A percentile compares a stretch with the other conserved stretches of the same genome.
Conservation (phyloP, 2,797 vertebrate genomes). For the Sebastolobus altivelis region DNA sequence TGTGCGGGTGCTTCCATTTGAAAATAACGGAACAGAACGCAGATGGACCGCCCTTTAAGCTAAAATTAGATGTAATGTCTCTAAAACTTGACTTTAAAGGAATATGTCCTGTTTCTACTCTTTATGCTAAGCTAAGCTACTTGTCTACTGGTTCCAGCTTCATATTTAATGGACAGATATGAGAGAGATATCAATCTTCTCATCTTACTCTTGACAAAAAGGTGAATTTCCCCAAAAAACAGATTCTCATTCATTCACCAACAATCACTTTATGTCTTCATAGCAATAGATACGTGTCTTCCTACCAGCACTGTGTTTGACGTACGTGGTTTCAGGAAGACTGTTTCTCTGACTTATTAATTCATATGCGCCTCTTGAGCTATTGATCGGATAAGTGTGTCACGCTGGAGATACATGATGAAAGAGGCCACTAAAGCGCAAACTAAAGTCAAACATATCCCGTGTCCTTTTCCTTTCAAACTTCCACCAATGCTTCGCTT, state of each 20-base stretch:
- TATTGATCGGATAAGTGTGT: conserved; percentile 1
- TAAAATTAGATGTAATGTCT: too few relatives aligned
- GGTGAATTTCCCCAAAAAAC: too few relatives aligned
- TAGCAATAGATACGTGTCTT: conserved; percentile 7
- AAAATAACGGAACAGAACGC: too few relatives aligned
- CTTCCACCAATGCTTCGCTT: conserved; percentile 11
- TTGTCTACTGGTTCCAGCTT: too few relatives aligned
- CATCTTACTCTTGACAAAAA: too few relatives aligned
- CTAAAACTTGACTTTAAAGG: too few relatives aligned
- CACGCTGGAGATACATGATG: background rate
- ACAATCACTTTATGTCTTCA: conserved; percentile 5
- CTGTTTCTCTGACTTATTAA: conserved; percentile 7
- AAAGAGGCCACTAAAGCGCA: conserved; percentile 7
- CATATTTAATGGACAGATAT: too few relatives aligned
- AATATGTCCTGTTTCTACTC: too few relatives aligned
- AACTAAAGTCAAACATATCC: conserved; percentile 13
- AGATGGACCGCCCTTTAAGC: too few relatives aligned
- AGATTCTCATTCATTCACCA: background rate
- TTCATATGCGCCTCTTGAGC: conserved; percentile 17
- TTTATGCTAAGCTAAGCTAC: too few relatives aligned
- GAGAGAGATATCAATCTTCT: too few relatives aligned
- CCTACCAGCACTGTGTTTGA: background rate
- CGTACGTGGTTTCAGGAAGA: background rate
- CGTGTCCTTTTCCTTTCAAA: conserved; percentile 27
- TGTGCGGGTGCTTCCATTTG: too few relatives aligned